Evolutionary conservation across 1,140 invertebrate genomes (phyloP), one percentile per base, ranked within the genome.

Genomic region (Drosophila jambulina): DNA sequence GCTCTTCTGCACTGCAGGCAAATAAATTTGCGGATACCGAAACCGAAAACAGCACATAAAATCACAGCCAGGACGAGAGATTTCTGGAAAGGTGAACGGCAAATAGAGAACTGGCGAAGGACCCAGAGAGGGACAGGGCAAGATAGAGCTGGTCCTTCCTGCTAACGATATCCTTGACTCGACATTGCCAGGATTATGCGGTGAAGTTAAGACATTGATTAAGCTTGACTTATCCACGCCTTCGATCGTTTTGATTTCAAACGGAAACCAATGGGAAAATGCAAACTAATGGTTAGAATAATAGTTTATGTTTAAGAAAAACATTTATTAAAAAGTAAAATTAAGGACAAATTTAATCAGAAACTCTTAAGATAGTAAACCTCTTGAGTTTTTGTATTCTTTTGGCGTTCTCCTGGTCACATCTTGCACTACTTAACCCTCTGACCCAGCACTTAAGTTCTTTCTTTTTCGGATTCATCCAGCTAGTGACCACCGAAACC

Each of bases 1-100:
- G 74, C 81, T 56, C 34, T 80, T 65, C 84, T 70, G 84, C 84
- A 88, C 81, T 88, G 84, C 84, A 88, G 84, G 85, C 85, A 88
- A 88, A 88, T 88, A 88, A 88, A 88, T 88, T 88, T 88, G 65
- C 74, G 84, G 74, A 88, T 90, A 80, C 80, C 74, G 69, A 90
- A 90, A 90, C 85, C 81, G 72, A 87, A 88, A 84, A 85, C 81
- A 88, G 85, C 80, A 88, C 74, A 90, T 88, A 88, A 88, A 90
- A 88, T 87, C 83, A 90, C 85, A 84, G 85, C 63, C 74, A 75
- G 62, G 53, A 32, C 68, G 43, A 90, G 85, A 84, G 75, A 67
- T 79, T 81, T 71, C 54, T 9, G 49, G 57, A 54, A 88, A 86
- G 79, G 82, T 82, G 78, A 57, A 61, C 54, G 64, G 48, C 54